A percentile compares a stretch with the other conserved stretches of the same genome.
Conservation (phyloP, 2,888 invertebrate genomes). For the Dysmachus trigonus region DNA sequence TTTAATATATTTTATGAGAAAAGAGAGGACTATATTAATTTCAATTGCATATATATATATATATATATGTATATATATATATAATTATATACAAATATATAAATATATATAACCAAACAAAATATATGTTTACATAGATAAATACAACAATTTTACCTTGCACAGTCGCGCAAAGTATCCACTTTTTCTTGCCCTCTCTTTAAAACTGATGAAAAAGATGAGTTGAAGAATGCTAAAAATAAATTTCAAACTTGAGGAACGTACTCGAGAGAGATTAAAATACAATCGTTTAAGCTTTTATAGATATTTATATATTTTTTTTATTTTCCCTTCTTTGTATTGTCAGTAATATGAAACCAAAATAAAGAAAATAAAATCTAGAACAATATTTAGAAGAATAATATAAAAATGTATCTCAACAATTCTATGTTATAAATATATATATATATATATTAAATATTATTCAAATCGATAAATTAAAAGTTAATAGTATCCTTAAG, state of each 20-base stretch:
- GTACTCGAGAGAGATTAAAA: background rate
- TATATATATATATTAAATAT: too few species aligned
- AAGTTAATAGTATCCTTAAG: too few species aligned
- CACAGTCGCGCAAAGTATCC: background rate
- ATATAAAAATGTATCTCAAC: background rate
- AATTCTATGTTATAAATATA: background rate
- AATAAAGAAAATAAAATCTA: background rate
- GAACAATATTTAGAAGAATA: background rate
- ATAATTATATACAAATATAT: too few species aligned
- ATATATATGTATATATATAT: too few species aligned
- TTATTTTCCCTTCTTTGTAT: background rate
- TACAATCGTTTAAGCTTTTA: background rate
- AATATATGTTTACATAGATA: background rate
- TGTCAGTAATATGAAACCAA: background rate
- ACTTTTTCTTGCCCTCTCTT: background rate
- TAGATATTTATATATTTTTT: background rate
- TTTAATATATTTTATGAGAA: background rate
- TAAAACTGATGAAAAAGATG: background rate
- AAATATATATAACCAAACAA: background rate
- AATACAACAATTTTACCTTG: background rate
- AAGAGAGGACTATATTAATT: background rate
- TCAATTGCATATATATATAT: background rate
- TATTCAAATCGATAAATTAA: too few species aligned
- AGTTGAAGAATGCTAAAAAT: background rate
- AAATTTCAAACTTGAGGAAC: background rate